These are phyloP conservation scores for Pollachius pollachius DNA, from an alignment of 2,113 vertebrate genomes.

Conservation along the genomic window DNA sequence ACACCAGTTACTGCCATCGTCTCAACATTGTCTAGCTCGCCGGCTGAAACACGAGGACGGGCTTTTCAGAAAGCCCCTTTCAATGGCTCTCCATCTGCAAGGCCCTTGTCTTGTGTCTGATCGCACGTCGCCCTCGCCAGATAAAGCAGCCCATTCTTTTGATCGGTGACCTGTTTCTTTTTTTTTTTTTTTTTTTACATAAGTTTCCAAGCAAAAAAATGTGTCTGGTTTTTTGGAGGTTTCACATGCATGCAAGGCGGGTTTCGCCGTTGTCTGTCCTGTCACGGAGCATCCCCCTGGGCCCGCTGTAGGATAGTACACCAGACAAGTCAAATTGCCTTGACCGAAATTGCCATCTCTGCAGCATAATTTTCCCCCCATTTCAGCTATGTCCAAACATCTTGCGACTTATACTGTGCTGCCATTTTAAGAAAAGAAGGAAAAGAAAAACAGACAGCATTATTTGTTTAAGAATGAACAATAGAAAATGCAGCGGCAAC, in stretches of 20 bases:
- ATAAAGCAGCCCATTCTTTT: conserved; percentile 74
- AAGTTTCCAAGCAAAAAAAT: conserved; percentile 50
- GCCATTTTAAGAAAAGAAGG: conserved; percentile 1
- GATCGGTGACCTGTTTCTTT: conserved; percentile 73
- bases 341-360: conserved; percentile 27
- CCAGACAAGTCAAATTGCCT: conserved; percentile 11
- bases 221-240: conserved; percentile 41
- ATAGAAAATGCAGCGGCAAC: background rate
- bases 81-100: conserved; percentile 66
- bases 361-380: conserved; percentile 17
- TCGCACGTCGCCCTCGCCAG: conserved; percentile 55
- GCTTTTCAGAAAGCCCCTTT: conserved; percentile 65
- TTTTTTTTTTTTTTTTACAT: conserved; percentile 69
- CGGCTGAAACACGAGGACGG: conserved; percentile 69
- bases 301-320: background rate
- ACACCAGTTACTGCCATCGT: conserved; percentile 54
- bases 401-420: background rate
- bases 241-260: conserved; percentile 55
- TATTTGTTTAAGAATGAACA: background rate
- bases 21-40: conserved; percentile 55
- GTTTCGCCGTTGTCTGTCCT: conserved; percentile 25
- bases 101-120: conserved; percentile 67
- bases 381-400: background rate
- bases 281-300: conserved; percentile 19
- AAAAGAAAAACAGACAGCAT: conserved; percentile 6